These are phyloP conservation scores for Heteromurus nitidus DNA, from an alignment of 2,888 invertebrate species.

Conservation along the genomic window DNA sequence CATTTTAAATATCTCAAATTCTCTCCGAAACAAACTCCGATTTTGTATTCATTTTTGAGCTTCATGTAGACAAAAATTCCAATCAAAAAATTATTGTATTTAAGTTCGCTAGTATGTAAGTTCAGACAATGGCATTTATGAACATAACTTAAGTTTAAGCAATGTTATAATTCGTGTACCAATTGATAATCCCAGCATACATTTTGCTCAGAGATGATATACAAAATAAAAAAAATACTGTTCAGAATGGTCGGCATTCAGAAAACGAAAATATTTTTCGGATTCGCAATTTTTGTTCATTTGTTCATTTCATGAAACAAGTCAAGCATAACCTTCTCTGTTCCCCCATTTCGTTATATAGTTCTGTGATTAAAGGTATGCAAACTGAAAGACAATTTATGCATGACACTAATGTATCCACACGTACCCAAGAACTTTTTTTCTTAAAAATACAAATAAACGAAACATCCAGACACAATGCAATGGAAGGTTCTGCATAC, in stretches of 20 bases:
- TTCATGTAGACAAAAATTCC: slow-evolving; percentile 28
- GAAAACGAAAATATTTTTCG: too few species aligned
- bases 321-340: too few species aligned
- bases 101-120: slow-evolving; percentile 24
- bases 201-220: slow-evolving; percentile 58
- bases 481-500: too few species aligned
- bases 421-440: too few species aligned
- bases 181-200: slow-evolving; percentile 35
- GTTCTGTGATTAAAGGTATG: too few species aligned
- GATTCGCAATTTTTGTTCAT: too few species aligned
- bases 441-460: too few species aligned
- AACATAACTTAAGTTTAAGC: slow-evolving; percentile 33
- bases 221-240: slow-evolving; percentile 57
- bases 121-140: slow-evolving; percentile 63
- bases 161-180: neutral
- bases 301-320: too few species aligned
- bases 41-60: slow-evolving; percentile 57
- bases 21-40: slow-evolving; percentile 10
- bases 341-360: too few species aligned
- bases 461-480: neutral
- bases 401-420: too few species aligned
- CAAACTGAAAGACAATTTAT: too few species aligned
- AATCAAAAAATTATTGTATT: slow-evolving; percentile 43
- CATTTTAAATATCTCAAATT: neutral
- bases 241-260: slow-evolving; percentile 58